These are phyloP conservation scores for Montipora foliosa DNA, from an alignment of 64 coral and sea anemone genomes.

Conservation along the genomic window DNA sequence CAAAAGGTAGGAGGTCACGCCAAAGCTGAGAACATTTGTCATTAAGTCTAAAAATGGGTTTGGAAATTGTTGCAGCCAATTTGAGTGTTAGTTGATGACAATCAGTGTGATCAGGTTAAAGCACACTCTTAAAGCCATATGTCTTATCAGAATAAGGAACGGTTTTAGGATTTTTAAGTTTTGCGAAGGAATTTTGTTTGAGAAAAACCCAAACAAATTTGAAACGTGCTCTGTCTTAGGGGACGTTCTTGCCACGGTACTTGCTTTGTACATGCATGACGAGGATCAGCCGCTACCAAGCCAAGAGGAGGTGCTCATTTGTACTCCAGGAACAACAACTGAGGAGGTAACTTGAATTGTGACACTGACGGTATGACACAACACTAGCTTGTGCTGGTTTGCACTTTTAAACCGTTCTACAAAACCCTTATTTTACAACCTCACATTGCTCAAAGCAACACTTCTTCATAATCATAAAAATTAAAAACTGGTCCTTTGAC, in stretches of 20 bases:
- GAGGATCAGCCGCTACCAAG: constrained; percentile 70
- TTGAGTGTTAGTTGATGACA: not conserved
- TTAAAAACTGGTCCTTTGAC: too few relatives aligned
- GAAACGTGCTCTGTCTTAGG: constrained; percentile 13
- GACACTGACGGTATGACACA: too few relatives aligned
- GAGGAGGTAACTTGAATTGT: constrained; percentile 69
- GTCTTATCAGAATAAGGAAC: not conserved
- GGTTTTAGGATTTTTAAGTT: not conserved
- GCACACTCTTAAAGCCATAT: not conserved
- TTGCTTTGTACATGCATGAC: constrained; percentile 81
- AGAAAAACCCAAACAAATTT: not conserved
- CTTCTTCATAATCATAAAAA: too few relatives aligned
- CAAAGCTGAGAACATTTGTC: not conserved
- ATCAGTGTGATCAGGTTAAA: not conserved
- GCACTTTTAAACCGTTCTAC: too few relatives aligned
- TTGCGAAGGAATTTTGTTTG: not conserved
- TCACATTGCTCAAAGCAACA: too few relatives aligned
- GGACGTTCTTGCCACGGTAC: constrained; percentile 73
- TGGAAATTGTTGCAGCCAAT: not conserved
- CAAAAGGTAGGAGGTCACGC: constrained; percentile 55
- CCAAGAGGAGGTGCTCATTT: constrained; percentile 75
- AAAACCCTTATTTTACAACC: too few relatives aligned
- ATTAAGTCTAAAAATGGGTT: not conserved
- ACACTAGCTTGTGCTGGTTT: too few relatives aligned
- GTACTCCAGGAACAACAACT: constrained; percentile 71